Percentiles rank a stretch among this genome's conserved stretches.
phyloP scores from a whole-genome alignment of 92 coral and sea anemone species.

The Pocillopora grandis region DNA sequence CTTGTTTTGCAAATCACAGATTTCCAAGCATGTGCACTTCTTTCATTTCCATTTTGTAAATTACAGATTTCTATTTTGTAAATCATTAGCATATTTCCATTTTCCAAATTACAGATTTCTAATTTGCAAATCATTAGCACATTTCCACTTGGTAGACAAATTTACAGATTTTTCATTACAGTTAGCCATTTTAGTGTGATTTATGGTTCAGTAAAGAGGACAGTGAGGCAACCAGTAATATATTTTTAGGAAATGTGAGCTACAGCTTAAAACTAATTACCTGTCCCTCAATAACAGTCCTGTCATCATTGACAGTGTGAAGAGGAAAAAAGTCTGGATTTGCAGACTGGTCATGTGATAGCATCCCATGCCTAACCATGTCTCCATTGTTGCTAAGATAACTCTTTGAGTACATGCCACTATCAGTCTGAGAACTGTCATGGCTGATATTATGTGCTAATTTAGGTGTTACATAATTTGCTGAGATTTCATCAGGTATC shows the following conservation, averaged over 20 bases:
- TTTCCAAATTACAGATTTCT: too few relatives aligned
- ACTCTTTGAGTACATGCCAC: conserved; percentile 34
- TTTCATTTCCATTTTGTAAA: too few relatives aligned
- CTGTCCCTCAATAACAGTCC: conserved; percentile 16
- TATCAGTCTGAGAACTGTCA: conserved; percentile 13
- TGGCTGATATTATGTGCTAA: conserved; percentile 4
- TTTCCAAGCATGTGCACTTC: too few relatives aligned
- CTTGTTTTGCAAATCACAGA: too few relatives aligned
- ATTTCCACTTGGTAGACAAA: too few relatives aligned
- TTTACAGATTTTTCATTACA: too few relatives aligned
- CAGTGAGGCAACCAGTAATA: too few relatives aligned
- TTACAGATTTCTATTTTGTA: too few relatives aligned
- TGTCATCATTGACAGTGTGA: conserved; percentile 16
- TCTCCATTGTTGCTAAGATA: conserved; percentile 25
- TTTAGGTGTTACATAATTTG: conserved; percentile 12
- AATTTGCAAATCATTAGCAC: too few relatives aligned
- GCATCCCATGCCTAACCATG: conserved; percentile 22
- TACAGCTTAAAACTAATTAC: background rate
- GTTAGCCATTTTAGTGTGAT: too few relatives aligned
- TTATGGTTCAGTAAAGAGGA: too few relatives aligned
- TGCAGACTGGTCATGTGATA: conserved; percentile 35
- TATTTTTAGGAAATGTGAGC: background rate
- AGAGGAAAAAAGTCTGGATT: conserved; percentile 37
- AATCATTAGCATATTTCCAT: too few relatives aligned
- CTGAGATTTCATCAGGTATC: conserved; percentile 15